A percentile compares a stretch with the other conserved stretches of the same genome.
Conservation (phyloP, 2,888 invertebrate genomes). For the Patella pellucida region DNA sequence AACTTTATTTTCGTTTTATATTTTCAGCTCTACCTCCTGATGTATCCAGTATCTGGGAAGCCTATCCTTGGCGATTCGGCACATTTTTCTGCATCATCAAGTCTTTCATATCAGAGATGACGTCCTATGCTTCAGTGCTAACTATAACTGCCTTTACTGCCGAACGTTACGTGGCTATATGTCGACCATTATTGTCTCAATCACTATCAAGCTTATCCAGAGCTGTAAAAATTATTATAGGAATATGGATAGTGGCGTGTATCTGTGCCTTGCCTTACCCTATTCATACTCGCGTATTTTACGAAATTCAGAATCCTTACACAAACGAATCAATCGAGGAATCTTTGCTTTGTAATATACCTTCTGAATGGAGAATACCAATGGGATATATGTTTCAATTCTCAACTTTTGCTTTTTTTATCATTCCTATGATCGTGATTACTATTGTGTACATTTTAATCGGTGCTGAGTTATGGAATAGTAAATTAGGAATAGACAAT, state of each 20-base stretch:
- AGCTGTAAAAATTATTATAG: conserved; percentile 84
- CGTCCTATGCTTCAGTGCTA: conserved; percentile 90
- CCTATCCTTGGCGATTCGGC: conserved; percentile 72
- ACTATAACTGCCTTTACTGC: conserved; percentile 93
- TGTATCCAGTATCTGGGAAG: conserved; percentile 72
- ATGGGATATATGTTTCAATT: conserved; percentile 79
- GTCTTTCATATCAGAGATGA: conserved; percentile 74
- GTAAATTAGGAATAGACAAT: conserved; percentile 38
- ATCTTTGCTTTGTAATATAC: conserved; percentile 64
- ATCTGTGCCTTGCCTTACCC: conserved; percentile 76
- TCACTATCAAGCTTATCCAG: conserved; percentile 86
- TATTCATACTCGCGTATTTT: conserved; percentile 57
- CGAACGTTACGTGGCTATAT: conserved; percentile 90
- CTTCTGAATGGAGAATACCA: conserved; percentile 43
- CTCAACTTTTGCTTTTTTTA: conserved; percentile 86
- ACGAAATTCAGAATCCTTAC: conserved; percentile 46
- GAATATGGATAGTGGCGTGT: conserved; percentile 83
- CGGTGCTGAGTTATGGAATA: conserved; percentile 57
- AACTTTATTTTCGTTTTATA: conserved; percentile 16
- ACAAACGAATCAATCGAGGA: conserved; percentile 49
- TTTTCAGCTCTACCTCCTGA: conserved; percentile 72
- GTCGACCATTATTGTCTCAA: conserved; percentile 87
- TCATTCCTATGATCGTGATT: conserved; percentile 81
- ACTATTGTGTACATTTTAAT: conserved; percentile 79
- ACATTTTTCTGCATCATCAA: conserved; percentile 71